Conservation (phyloP, 2,797 vertebrate genomes). For the Oreochromis grahami region DNA sequence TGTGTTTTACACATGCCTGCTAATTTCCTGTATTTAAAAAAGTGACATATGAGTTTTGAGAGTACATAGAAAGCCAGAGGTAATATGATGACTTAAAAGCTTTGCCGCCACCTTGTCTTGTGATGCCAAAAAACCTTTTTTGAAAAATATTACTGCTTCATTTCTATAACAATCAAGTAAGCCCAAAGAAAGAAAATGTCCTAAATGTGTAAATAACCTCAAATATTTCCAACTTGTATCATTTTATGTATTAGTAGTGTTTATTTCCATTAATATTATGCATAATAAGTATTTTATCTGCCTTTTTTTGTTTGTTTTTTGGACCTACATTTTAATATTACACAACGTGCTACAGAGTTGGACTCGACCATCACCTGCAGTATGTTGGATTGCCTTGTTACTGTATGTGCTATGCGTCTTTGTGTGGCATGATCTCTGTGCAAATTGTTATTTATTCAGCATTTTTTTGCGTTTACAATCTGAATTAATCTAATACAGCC, state of each 20-base stretch:
- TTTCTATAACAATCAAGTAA: not conserved
- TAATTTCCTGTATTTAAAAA: slow-evolving; percentile 45
- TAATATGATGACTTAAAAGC: not conserved
- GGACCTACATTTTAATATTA: not conserved
- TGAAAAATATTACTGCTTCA: slow-evolving; percentile 12
- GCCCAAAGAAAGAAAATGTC: slow-evolving; percentile 9
- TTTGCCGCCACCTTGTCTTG: not conserved
- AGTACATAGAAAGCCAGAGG: not conserved
- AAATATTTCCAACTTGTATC: slow-evolving; percentile 10
- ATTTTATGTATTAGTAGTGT: slow-evolving; percentile 17
- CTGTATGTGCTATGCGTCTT: not conserved
- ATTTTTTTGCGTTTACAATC: not conserved
- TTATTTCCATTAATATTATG: slow-evolving; percentile 20
- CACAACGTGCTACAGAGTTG: not conserved
- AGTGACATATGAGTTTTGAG: not conserved
- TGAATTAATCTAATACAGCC: not conserved
- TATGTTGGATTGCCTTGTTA: not conserved
- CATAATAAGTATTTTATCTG: not conserved
- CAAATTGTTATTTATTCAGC: not conserved
- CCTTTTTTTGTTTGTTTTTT: not conserved
- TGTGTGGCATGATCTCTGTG: not conserved
- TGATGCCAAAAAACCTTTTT: not conserved
- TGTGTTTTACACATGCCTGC: slow-evolving; percentile 34
- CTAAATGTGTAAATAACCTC: slow-evolving; percentile 26
- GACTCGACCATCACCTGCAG: not conserved